phyloP scores from a whole-genome alignment of 1,140 invertebrate genomes.

The Drosophila nasuta region DNA sequence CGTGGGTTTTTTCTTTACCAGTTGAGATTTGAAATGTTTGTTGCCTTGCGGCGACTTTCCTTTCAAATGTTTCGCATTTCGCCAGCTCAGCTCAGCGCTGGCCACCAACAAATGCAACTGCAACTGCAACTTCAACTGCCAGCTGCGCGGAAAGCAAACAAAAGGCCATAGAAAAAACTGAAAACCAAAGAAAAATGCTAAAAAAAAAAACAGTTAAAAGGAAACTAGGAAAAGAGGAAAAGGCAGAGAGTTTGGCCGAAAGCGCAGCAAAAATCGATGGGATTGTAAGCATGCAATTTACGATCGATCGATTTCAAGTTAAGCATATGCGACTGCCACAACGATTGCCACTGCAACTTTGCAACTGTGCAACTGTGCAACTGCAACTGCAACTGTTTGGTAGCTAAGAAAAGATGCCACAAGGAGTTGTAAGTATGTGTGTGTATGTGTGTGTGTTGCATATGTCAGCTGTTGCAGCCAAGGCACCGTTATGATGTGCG shows the following conservation, averaged over 20 bases:
- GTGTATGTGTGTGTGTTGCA: slow-evolving; percentile 36
- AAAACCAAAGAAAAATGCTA: neutral
- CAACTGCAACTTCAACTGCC: slow-evolving; percentile 38
- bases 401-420: neutral
- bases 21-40: slow-evolving; percentile 13
- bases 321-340: slow-evolving; percentile 59
- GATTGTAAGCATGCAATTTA: slow-evolving; percentile 71
- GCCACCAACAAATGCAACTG: slow-evolving; percentile 4
- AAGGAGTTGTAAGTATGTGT: slow-evolving; percentile 5
- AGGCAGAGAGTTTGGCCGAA: slow-evolving; percentile 8
- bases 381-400: slow-evolving; percentile 17
- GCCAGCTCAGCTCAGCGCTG: neutral
- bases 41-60: slow-evolving; percentile 24
- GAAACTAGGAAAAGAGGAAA: slow-evolving; percentile 2
- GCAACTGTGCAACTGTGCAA: slow-evolving; percentile 3
- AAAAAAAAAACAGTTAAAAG: neutral
- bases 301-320: slow-evolving; percentile 74
- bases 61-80: slow-evolving; percentile 25
- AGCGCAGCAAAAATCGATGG: slow-evolving; percentile 55
- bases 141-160: slow-evolving; percentile 40
- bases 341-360: slow-evolving; percentile 19
- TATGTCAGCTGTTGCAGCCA: slow-evolving; percentile 44
- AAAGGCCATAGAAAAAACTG: slow-evolving; percentile 13
- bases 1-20: neutral
- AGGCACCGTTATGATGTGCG: slow-evolving; percentile 69